phyloP scores from a whole-genome alignment of 2,797 vertebrate genomes.

The Channa striata region DNA sequence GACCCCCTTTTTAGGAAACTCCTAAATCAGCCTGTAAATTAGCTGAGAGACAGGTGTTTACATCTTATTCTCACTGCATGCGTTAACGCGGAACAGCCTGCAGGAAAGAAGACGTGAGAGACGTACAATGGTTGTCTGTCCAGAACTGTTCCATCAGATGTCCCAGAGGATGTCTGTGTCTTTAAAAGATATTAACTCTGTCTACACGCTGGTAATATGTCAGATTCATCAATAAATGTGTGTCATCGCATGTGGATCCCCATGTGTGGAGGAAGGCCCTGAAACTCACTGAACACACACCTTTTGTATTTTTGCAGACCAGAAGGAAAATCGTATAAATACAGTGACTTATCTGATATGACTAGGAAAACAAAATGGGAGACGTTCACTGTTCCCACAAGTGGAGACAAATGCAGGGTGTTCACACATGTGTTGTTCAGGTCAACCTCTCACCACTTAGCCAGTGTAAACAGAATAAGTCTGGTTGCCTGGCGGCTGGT shows the following conservation, averaged over 20 bases:
- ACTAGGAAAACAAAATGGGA: constrained; percentile 64
- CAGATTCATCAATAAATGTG: constrained; percentile 41
- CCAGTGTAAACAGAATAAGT: constrained; percentile 71
- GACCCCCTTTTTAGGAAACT: constrained; percentile 40
- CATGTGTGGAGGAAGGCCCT: constrained; percentile 23
- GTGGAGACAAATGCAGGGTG: constrained; percentile 51
- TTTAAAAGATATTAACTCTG: constrained; percentile 35
- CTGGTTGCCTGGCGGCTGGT: constrained; percentile 62
- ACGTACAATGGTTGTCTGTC: constrained; percentile 31
- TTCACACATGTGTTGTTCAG: constrained; percentile 56
- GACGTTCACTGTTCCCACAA: constrained; percentile 52
- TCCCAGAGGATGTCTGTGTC: constrained; percentile 28
- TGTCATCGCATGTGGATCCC: constrained; percentile 17
- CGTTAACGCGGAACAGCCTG: constrained; percentile 14
- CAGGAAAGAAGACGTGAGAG: constrained; percentile 21
- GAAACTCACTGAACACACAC: constrained; percentile 21
- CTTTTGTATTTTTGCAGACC: constrained; percentile 43
- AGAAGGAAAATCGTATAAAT: constrained; percentile 39
- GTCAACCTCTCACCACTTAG: constrained; percentile 46
- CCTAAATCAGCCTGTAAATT: constrained; percentile 64
- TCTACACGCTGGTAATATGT: constrained; percentile 18
- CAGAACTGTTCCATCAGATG: constrained; percentile 31
- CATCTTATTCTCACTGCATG: constrained; percentile 33
- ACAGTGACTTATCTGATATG: constrained; percentile 55
- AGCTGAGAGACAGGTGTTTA: constrained; percentile 66